Base-by-base conservation (phyloP, 2,113 vertebrate species). In the Nyctibius bracteatus region DNA sequence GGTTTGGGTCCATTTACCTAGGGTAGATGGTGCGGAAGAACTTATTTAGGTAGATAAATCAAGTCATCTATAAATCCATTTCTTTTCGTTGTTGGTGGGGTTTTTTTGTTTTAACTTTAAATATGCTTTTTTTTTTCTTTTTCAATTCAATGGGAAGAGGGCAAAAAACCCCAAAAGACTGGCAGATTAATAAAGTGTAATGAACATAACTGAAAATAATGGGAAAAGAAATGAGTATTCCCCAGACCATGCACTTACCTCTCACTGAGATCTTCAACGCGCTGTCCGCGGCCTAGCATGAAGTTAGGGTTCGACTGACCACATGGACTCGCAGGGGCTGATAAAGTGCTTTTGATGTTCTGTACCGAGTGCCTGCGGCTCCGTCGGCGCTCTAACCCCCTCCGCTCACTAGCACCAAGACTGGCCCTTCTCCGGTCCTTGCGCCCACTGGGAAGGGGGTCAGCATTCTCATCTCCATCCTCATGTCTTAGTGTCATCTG, bases 301-400 rank as follows among this genome's bases (percentile, higher is more conserved):
- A 98, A 98, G 97, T 95, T 58, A 5, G 95, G 81, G 85, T 93
- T 95, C 0, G 93, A 82, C 28, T 96, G 98, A 54, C 97, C 81
- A 59, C 98, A 98, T 2, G 99, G 99, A 15, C 99, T 99, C 4
- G 98, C 97, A 1, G 99, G 99, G 54, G 98, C 99, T 0, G 99
- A 99, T 27, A 98, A 82, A 20, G 98, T 97, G 77, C 98, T 98
- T 97, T 97, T 98, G 92, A 90, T 21, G 0, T 78, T 99, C 96
- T 99, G 99, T 19, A 99, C 98, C 0, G 99, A 99, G 96, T 99
- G 99, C 90, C 99, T 98, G 68, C 99, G 98, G 97, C 99, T 99
- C 73, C 99, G 98, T 35, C 99, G 97, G 35, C 99, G 98, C 95
- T 99, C 99, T 54, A 99, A 96, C 30, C 99, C 99, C 41, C 98